Percentiles rank a stretch among this genome's conserved stretches.
Conservation (phyloP, 2,888 invertebrate genomes). For the Pyrrhia umbra region DNA sequence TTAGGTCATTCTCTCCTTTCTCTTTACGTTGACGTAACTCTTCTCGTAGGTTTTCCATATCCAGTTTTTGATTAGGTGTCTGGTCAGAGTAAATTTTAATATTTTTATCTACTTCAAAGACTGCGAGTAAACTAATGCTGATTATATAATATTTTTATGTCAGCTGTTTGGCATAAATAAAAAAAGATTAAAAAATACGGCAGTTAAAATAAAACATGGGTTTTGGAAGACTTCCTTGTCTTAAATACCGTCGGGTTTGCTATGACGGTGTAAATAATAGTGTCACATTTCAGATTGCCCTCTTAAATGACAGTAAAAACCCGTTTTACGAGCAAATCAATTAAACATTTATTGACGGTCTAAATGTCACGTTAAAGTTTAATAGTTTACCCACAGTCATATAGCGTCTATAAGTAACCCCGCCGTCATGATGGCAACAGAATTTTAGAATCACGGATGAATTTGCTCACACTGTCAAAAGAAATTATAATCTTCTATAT, state of each 20-base stretch:
- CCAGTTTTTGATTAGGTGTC: background rate
- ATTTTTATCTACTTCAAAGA: slow-evolving; percentile 6
- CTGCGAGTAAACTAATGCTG: background rate
- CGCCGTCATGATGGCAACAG: slow-evolving; percentile 13
- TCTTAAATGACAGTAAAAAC: slow-evolving; percentile 57
- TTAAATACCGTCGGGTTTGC: slow-evolving; percentile 19
- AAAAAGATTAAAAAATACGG: slow-evolving; percentile 12
- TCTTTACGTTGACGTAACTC: too few species aligned
- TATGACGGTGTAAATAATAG: slow-evolving; percentile 27
- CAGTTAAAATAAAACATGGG: slow-evolving; percentile 14
- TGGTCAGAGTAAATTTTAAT: too few species aligned
- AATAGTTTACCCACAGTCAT: too few species aligned
- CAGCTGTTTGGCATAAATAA: slow-evolving; percentile 26
- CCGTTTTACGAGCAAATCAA: slow-evolving; percentile 58
- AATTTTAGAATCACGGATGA: too few species aligned
- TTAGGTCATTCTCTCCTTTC: too few species aligned
- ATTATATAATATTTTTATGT: slow-evolving; percentile 1
- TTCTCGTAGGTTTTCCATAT: too few species aligned
- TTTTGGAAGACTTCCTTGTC: slow-evolving; percentile 37
- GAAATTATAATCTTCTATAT: too few species aligned
- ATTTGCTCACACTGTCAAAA: background rate
- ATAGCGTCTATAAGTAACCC: too few species aligned
- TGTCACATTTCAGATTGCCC: slow-evolving; percentile 32
- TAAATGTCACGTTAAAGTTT: slow-evolving; percentile 51
- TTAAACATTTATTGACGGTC: slow-evolving; percentile 49